Base-by-base conservation (phyloP, 2,113 vertebrate species). In the Pagrus major region DNA sequence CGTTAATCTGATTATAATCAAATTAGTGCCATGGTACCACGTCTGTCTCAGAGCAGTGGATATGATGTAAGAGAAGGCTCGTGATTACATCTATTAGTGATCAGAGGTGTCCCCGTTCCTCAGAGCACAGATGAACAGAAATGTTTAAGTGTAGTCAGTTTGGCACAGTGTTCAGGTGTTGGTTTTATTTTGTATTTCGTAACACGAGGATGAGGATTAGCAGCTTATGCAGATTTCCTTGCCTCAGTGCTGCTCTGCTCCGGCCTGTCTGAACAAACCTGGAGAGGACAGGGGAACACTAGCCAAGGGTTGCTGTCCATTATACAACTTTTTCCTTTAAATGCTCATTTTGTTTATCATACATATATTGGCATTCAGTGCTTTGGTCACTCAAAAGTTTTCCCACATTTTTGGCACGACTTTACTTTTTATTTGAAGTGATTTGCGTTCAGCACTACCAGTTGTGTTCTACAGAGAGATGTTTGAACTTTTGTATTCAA, bases 161-260 rank as follows among this genome's bases (percentile, higher is more conserved):
- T 7, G 15, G 4, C 18, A 12, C 23, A n/a, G 31, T 15, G 27
- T 68, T 63, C 37, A 75, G 73, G 61, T 60, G 55, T 76, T 3
- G n/a, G 49, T 55, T n/a, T 60, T 49, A n/a, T 83, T 78, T 71
- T n/a, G 68, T 69, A 15, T 83, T 86, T 78, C 63, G 77, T 56
- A 72, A 86, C 86, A 71, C 58, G 41, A 78, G 81, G 63, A 68
- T 11, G 67, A 86, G 81, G 91, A 93, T 94, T 91, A 93, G 76
- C 68, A 82, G 83, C 75, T 92, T 90, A 86, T 14, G 12, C 29
- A 84, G 71, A 84, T 79, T 86, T 88, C 78, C 75, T 84, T 84
- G 71, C 42, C 31, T 63, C 47, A 25, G 52, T n/a, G 33, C 61
- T 31, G 27, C 60, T 21, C 76, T 23, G 41, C 16, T 16, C 23